Percentiles rank a stretch among this genome's conserved stretches.
These are phyloP conservation scores for Lepidostoma basale DNA, from an alignment of 1,140 invertebrate genomes.

Conservation along the genomic window DNA sequence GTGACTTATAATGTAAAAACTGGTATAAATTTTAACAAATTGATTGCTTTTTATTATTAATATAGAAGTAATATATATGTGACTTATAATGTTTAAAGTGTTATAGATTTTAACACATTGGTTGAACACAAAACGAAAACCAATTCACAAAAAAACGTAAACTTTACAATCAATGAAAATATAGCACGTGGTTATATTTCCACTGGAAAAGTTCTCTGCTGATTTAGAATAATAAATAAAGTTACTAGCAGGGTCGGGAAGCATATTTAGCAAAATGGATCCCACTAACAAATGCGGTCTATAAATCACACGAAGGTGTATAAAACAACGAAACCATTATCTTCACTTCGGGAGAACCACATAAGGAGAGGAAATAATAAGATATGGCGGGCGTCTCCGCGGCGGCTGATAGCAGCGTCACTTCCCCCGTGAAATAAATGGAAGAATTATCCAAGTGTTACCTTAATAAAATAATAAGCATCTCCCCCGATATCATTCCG, in stretches of 20 bases:
- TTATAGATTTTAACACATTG: no score
- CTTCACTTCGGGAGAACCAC: slow-evolving; percentile 34
- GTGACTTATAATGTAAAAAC: no score
- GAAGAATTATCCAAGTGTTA: slow-evolving; percentile 46
- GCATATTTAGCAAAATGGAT: slow-evolving; percentile 12
- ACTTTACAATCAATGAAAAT: no score
- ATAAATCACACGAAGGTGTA: slow-evolving; percentile 40
- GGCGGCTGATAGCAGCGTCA: slow-evolving; percentile 35
- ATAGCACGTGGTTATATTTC: no score
- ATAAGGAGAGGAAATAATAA: slow-evolving; percentile 32
- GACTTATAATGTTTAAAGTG: no score
- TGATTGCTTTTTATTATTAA: no score
- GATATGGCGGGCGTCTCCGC: slow-evolving; percentile 28
- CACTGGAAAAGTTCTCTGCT: no score
- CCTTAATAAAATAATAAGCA: slow-evolving; percentile 48
- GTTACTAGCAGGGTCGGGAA: background rate
- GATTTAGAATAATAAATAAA: no score
- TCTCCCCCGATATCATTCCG: slow-evolving; percentile 41
- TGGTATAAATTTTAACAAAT: no score
- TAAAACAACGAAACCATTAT: slow-evolving; percentile 42
- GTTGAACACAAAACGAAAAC: no score
- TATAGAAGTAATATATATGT: no score
- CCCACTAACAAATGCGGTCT: slow-evolving; percentile 12
- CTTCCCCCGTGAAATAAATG: slow-evolving; percentile 42
- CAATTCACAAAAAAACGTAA: no score